phyloP scores from a whole-genome alignment of 1,140 invertebrate species.

The Cyrtorhinus lividipennis region DNA sequence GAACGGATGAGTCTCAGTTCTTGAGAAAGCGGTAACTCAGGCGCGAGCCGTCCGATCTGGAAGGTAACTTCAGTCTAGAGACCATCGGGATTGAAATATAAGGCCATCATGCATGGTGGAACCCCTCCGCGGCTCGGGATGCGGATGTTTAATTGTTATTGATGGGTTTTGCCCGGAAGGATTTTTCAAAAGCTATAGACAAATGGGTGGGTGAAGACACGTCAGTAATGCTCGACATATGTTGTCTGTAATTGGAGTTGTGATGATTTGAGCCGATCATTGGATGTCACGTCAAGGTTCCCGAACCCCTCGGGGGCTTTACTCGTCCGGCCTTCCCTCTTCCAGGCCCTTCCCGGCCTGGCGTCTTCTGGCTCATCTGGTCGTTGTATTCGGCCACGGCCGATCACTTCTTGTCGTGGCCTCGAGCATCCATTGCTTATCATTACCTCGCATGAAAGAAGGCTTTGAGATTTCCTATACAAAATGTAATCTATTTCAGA shows the following conservation, averaged over 20 bases:
- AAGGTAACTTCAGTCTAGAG: neutral
- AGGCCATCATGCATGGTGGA: neutral
- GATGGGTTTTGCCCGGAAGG: conserved; percentile 4
- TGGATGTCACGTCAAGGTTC: conserved; percentile 6
- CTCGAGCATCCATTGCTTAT: too few species aligned
- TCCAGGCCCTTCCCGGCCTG: too few species aligned
- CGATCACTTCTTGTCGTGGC: too few species aligned
- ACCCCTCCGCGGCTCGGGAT: neutral
- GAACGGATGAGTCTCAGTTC: too few species aligned
- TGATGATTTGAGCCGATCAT: conserved; percentile 6
- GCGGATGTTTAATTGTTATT: conserved; percentile 10
- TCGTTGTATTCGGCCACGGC: too few species aligned
- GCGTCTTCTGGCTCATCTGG: too few species aligned
- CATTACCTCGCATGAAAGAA: too few species aligned
- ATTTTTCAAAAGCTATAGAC: neutral
- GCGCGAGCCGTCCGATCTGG: neutral
- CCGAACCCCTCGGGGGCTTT: neutral
- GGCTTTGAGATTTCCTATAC: too few species aligned
- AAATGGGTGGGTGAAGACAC: conserved; percentile 5
- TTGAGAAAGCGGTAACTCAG: neutral
- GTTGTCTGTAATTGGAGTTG: conserved; percentile 9
- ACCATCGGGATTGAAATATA: conserved; percentile 1
- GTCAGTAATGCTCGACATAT: conserved; percentile 9
- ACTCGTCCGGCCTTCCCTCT: neutral
- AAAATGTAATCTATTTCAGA: too few species aligned